Evolutionary conservation across 2,888 invertebrate species (phyloP).

Genomic region (Pristionchus arcanus): DNA sequence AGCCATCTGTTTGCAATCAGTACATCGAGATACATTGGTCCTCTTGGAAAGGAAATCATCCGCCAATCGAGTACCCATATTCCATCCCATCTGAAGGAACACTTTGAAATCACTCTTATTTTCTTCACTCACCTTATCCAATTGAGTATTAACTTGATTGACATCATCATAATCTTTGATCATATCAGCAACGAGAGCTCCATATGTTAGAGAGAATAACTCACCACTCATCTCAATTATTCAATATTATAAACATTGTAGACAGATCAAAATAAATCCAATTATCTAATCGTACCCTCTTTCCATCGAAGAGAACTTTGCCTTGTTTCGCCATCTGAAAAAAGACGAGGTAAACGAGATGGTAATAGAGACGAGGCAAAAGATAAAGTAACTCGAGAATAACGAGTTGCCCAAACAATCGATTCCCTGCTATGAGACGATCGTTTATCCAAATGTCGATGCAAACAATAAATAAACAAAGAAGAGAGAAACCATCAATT

Average conservation of each 20-base stretch:
- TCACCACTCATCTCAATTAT: conserved; percentile 82
- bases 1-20: conserved; percentile 93
- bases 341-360: neutral
- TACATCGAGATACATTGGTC: conserved; percentile 91
- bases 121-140: conserved; percentile 83
- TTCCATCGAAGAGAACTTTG: conserved; percentile 36
- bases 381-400: conserved; percentile 3
- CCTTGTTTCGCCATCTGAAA: conserved; percentile 52
- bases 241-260: neutral
- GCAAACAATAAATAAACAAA: neutral
- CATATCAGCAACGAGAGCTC: conserved; percentile 96
- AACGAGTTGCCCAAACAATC: neutral
- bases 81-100: conserved; percentile 87
- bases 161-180: conserved; percentile 96
- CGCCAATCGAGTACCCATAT: conserved; percentile 96
- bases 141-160: conserved; percentile 97
- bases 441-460: neutral
- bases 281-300: neutral
- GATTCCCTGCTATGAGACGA: neutral
- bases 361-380: neutral
- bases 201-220: conserved; percentile 96
- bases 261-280: neutral
- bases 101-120: neutral
- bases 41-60: conserved; percentile 95
- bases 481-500: neutral